phyloP scores from a whole-genome alignment of 2,113 vertebrate species.

The Chaetura pelagica region DNA sequence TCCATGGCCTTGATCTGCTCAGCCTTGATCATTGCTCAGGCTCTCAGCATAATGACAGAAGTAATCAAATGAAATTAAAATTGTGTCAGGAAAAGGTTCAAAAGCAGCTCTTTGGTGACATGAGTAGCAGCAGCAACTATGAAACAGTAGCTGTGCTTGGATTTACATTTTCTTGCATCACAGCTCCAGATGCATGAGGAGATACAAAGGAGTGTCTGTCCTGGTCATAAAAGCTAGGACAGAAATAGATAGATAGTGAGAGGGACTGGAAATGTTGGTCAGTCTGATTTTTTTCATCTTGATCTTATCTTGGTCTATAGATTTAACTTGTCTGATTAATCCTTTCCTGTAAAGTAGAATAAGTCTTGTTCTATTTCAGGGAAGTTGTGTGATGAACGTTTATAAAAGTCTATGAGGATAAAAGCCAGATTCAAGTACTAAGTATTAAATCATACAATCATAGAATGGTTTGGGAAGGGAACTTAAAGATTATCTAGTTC shows the following conservation, averaged over 20 bases:
- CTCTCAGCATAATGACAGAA: not conserved
- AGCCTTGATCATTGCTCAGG: not conserved
- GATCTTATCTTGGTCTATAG: not conserved
- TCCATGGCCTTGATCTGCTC: not conserved
- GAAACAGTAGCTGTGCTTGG: not conserved
- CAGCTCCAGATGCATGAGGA: not conserved
- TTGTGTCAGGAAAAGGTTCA: not conserved
- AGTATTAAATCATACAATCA: not conserved
- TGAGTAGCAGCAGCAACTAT: not conserved
- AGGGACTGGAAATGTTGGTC: not conserved
- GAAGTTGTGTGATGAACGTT: not conserved
- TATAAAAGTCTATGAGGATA: constrained; percentile 3
- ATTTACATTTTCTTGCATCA: not conserved
- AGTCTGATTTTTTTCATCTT: not conserved
- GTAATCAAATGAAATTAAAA: not conserved
- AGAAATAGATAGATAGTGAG: not conserved
- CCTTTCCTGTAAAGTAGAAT: constrained; percentile 48
- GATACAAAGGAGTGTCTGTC: not conserved
- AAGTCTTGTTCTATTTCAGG: constrained; percentile 21
- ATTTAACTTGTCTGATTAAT: constrained; percentile 5
- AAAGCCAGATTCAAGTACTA: not conserved
- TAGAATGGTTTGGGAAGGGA: no score
- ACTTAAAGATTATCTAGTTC: no score
- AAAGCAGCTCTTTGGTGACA: not conserved
- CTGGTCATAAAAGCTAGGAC: not conserved